Evolutionary conservation across 2,113 vertebrate genomes (phyloP).

Genomic region (Acanthisitta chloris): DNA sequence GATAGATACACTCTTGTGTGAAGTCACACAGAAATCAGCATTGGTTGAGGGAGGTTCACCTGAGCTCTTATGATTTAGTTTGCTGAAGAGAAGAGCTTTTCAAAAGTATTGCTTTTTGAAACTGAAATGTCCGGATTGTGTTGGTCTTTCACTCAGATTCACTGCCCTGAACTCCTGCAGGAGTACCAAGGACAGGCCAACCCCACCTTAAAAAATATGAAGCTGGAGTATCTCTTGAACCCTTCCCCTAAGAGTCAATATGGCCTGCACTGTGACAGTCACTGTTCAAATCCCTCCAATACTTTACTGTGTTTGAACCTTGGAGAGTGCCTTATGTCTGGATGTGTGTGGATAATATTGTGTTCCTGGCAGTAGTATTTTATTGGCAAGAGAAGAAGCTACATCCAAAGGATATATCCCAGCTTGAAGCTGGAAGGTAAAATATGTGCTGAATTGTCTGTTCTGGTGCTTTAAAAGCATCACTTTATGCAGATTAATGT

Average conservation of each 20-base stretch:
- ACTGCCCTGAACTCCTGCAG: neutral
- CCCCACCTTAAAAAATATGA: neutral
- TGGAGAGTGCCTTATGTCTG: neutral
- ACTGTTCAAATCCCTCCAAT: neutral
- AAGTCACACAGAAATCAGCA: neutral
- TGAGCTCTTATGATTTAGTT: neutral
- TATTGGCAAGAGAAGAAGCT: neutral
- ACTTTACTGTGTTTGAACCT: neutral
- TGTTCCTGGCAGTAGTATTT: neutral
- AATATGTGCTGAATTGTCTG: neutral
- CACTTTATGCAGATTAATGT: neutral
- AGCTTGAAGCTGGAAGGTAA: neutral
- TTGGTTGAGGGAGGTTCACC: neutral
- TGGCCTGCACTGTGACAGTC: neutral
- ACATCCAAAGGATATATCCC: neutral
- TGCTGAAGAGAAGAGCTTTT: neutral
- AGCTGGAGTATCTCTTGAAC: neutral
- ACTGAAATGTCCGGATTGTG: neutral
- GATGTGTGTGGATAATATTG: neutral
- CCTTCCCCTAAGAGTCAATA: neutral
- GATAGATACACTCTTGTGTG: neutral
- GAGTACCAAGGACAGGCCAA: neutral
- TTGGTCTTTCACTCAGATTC: neutral
- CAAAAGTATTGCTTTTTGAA: neutral
- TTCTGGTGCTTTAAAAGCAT: neutral